Percentiles rank a stretch among this genome's conserved stretches.
Evolutionary conservation across 2,888 invertebrate species (phyloP).

Genomic region (Magallana nippona): DNA sequence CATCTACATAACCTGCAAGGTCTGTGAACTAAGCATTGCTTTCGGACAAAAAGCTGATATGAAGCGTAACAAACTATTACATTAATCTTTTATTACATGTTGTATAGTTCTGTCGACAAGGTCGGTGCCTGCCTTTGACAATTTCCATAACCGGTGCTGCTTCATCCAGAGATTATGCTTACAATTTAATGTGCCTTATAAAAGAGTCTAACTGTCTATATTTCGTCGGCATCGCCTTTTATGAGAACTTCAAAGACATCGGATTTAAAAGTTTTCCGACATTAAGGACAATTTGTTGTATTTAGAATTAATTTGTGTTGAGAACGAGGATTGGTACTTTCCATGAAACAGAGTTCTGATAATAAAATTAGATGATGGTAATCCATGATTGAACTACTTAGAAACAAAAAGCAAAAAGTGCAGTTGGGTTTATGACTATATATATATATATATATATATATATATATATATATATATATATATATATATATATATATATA

Average conservation of each 20-base stretch:
- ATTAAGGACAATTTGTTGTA: constrained; percentile 8
- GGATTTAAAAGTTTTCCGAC: constrained; percentile 10
- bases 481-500: too few species aligned
- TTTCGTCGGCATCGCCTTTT: background rate
- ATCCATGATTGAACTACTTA: background rate
- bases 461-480: too few species aligned
- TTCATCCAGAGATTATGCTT: constrained; percentile 3
- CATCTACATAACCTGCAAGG: constrained; percentile 12
- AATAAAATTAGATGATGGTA: constrained; percentile 3
- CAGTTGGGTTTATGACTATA: background rate
- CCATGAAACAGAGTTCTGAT: background rate
- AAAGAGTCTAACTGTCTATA: background rate
- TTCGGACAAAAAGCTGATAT: constrained; percentile 4
- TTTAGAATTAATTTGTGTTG: background rate
- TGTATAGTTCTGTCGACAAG: constrained; percentile 9
- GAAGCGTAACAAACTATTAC: constrained; percentile 21
- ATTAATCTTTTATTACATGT: constrained; percentile 13
- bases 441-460: too few species aligned
- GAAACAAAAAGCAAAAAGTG: background rate
- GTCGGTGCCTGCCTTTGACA: constrained; percentile 7
- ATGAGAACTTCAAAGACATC: constrained; percentile 11
- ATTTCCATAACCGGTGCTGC: constrained; percentile 10
- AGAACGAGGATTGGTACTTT: background rate
- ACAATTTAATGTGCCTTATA: constrained; percentile 6
- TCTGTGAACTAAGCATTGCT: constrained; percentile 5